phyloP scores from a whole-genome alignment of 2,888 invertebrate genomes.

The Tipula vernalis region DNA sequence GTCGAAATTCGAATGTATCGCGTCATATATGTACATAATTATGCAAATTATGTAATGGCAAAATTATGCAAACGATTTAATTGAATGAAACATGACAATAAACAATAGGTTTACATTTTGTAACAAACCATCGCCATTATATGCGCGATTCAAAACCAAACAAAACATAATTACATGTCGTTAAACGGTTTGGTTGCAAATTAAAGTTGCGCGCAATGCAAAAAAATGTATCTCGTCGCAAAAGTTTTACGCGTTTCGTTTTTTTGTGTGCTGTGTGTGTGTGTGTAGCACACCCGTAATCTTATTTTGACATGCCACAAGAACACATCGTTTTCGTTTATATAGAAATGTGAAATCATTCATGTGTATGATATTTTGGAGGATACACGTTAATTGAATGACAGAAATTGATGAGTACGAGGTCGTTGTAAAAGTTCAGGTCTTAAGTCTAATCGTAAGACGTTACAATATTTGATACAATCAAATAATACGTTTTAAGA shows the following conservation, averaged over 20 bases:
- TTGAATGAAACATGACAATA: not conserved
- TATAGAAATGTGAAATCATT: not conserved
- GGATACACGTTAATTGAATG: not conserved
- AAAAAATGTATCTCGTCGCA: not conserved
- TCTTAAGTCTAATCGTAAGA: not conserved
- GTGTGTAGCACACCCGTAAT: not conserved
- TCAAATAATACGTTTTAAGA: not conserved
- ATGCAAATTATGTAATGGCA: not conserved
- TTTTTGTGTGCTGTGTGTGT: not conserved
- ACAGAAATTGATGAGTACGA: not conserved
- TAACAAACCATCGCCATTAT: not conserved
- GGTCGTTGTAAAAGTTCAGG: not conserved
- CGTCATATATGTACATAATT: not conserved
- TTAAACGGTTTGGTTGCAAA: not conserved
- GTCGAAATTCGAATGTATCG: not conserved
- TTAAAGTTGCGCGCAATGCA: not conserved
- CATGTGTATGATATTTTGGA: not conserved
- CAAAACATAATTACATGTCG: not conserved
- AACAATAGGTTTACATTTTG: not conserved
- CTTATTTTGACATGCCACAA: not conserved
- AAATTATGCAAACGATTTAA: slow-evolving; percentile 4
- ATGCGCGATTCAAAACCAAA: not conserved
- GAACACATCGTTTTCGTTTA: not conserved
- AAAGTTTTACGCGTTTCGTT: not conserved
- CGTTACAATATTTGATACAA: not conserved